A percentile compares a stretch with the other conserved stretches of the same genome.
phyloP scores from a whole-genome alignment of 2,888 invertebrate genomes.

The Caenorhabditis becei region DNA sequence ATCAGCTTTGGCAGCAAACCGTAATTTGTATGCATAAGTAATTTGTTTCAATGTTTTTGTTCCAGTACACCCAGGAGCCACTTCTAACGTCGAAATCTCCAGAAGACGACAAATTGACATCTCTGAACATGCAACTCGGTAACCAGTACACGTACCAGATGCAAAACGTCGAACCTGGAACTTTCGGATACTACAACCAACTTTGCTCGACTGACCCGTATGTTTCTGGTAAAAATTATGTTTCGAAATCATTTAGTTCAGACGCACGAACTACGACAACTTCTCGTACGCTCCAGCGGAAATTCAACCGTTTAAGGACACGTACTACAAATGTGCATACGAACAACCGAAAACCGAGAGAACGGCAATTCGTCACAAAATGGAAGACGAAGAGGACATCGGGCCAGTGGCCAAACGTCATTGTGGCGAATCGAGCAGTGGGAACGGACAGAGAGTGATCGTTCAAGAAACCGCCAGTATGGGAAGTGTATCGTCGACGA shows the following conservation, averaged over 20 bases:
- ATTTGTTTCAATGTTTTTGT: neutral
- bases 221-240: too few species aligned
- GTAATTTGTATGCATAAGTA: neutral
- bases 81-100: slow-evolving; percentile 26
- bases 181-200: neutral
- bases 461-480: neutral
- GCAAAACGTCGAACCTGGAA: slow-evolving; percentile 14
- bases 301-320: slow-evolving; percentile 15
- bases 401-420: slow-evolving; percentile 39
- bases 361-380: slow-evolving; percentile 42
- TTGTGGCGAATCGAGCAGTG: slow-evolving; percentile 18
- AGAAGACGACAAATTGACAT: slow-evolving; percentile 15
- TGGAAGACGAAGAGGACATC: slow-evolving; percentile 26
- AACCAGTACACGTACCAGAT: slow-evolving; percentile 41
- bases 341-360: slow-evolving; percentile 24
- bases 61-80: slow-evolving; percentile 42
- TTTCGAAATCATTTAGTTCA: neutral
- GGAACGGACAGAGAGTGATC: slow-evolving; percentile 7
- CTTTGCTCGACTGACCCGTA: neutral
- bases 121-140: slow-evolving; percentile 26
- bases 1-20: slow-evolving; percentile 22
- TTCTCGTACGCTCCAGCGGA: slow-evolving; percentile 6
- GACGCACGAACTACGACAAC: slow-evolving; percentile 33
- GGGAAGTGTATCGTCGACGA: neutral
- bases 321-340: slow-evolving; percentile 48